Conservation (phyloP, 2,797 vertebrate species). For the Diglossa cyanea region DNA sequence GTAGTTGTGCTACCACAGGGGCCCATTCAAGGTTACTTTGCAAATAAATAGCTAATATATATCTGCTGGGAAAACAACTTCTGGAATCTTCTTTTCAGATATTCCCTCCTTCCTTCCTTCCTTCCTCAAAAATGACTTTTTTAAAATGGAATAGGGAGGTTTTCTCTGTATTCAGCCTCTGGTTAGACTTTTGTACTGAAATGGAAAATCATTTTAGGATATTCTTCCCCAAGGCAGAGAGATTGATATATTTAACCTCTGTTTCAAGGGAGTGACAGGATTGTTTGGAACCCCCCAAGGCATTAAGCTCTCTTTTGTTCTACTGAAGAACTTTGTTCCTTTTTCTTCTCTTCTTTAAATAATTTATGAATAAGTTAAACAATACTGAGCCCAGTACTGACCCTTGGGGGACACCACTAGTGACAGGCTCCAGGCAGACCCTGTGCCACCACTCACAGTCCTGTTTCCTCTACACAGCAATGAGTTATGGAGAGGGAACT, state of each 20-base stretch:
- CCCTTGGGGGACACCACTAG: neutral
- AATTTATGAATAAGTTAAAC: neutral
- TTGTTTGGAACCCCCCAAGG: neutral
- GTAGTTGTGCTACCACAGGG: neutral
- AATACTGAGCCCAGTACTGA: neutral
- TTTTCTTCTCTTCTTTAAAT: neutral
- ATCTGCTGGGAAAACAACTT: neutral
- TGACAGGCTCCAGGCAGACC: neutral
- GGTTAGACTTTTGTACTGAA: neutral
- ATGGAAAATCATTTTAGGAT: neutral
- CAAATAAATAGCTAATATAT: neutral
- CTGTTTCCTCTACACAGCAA: neutral
- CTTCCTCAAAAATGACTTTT: neutral
- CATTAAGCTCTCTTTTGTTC: neutral
- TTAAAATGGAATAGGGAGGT: neutral
- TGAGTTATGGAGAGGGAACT: neutral
- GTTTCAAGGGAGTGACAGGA: neutral
- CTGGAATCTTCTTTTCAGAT: neutral
- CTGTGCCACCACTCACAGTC: neutral
- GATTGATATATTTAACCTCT: neutral
- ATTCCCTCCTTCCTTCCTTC: neutral
- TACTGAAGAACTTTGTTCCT: neutral
- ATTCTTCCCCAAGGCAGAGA: neutral
- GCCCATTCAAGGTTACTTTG: neutral
- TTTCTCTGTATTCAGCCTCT: neutral